Base-by-base conservation (phyloP, 2,888 invertebrate genomes). In the Scelioninae gen. 2 region DNA sequence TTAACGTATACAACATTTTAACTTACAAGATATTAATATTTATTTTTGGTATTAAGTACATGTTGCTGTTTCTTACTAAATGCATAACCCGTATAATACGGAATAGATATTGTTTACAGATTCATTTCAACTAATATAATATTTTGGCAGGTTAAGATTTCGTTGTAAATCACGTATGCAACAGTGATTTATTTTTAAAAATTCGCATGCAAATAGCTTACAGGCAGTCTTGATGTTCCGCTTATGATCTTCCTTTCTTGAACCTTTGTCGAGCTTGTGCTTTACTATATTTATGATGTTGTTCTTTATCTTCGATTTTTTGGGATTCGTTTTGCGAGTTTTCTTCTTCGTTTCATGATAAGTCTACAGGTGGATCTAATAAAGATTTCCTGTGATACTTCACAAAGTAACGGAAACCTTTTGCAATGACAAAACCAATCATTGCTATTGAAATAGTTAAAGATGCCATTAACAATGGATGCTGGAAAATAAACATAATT, bases 261-360 rank as follows among this genome's bases (percentile, higher is more conserved):
- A 91, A 93, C 83, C 93, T 88, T 80, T 92, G 91, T 76, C 93
- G 87, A 9, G 93, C 92, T 85, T 93, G 93, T 2, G 93, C 92
- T 87, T 92, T 93, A 75, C 91, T 92, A 80, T 92, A 92, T 81
- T 91, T 87, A 19, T 85, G 84, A 80, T 82, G 81, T 33, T 80
- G 82, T 16, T 84, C 83, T 76, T 81, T 85, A 41, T 82, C 83
- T 11, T 73, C 75, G 48, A 60, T 78, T 71, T 78, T 80, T 13
- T 82, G 81, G 2, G 61, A 31, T 10, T 81, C 80, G 9, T 57
- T 72, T 18, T 74, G 67, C 2, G 81, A 76, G 6, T 63, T 69
- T 65, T 84, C 81, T 57, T 81, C 82, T 5, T 64, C 72, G 75
- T 84, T 84, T 67, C 84, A 84, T 69, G 87, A 78, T 33, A 89